phyloP scores from a whole-genome alignment of 2,113 vertebrate genomes.

The Chloebia gouldiae region DNA sequence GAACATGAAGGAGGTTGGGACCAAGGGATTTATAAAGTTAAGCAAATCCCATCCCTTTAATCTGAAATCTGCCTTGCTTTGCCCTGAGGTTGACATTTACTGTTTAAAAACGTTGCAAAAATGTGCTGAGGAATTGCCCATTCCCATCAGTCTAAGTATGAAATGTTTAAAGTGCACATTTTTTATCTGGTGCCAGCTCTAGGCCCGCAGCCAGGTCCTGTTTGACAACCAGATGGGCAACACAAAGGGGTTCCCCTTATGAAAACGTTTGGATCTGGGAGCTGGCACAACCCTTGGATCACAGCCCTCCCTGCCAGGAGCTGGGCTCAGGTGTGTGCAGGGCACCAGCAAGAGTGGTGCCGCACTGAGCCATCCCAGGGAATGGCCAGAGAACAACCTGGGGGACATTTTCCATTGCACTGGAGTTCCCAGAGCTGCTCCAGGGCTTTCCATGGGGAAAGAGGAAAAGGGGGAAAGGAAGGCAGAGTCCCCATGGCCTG shows the following conservation, averaged over 20 bases:
- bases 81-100: slow-evolving; percentile 46
- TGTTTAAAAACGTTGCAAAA: slow-evolving; percentile 49
- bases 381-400: not conserved
- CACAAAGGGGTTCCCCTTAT: slow-evolving; percentile 54
- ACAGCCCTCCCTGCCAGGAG: not conserved
- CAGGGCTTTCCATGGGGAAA: not conserved
- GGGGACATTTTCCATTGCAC: not conserved
- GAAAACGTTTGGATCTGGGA: slow-evolving; percentile 21
- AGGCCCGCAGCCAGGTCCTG: slow-evolving; percentile 38
- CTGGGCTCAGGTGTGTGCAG: not conserved
- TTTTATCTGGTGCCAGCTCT: slow-evolving; percentile 60
- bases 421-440: not conserved
- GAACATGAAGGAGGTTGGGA: not conserved
- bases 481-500: not conserved
- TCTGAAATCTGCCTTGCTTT: not conserved
- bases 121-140: slow-evolving; percentile 16
- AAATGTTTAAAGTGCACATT: slow-evolving; percentile 53
- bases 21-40: not conserved
- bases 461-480: not conserved
- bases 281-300: slow-evolving; percentile 10
- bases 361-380: not conserved
- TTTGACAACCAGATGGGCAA: slow-evolving; percentile 73
- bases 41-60: not conserved
- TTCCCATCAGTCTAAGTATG: slow-evolving; percentile 27
- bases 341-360: not conserved